Conservation (phyloP, 1,140 invertebrate species). For the Sitophilus oryzae region DNA sequence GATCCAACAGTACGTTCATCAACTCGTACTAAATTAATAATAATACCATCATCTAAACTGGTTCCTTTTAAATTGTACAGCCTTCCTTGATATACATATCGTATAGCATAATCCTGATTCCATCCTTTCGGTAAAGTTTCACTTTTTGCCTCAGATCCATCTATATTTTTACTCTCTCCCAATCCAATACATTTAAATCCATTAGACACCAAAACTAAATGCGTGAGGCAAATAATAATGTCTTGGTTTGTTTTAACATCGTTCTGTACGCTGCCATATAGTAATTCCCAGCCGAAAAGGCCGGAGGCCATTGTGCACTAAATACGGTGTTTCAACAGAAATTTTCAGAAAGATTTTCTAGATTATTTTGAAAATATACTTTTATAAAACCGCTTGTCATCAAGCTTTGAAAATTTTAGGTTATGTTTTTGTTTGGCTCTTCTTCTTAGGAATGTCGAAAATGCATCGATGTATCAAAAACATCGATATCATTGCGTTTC, state of each 20-base stretch:
- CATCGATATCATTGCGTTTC: too few species aligned
- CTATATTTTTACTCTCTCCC: constrained; percentile 61
- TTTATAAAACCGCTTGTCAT: background rate
- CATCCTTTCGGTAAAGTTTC: constrained; percentile 65
- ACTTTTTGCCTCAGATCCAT: constrained; percentile 54
- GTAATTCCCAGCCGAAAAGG: constrained; percentile 69
- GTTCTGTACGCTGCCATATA: constrained; percentile 56
- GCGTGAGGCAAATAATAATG: constrained; percentile 60
- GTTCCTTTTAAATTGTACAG: constrained; percentile 63
- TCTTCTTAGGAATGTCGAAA: background rate
- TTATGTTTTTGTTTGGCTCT: background rate
- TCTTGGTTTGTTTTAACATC: constrained; percentile 64
- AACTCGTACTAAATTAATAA: constrained; percentile 40
- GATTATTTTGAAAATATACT: background rate
- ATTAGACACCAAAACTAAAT: constrained; percentile 65
- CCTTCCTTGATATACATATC: constrained; percentile 59
- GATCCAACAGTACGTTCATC: constrained; percentile 40
- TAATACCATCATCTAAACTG: constrained; percentile 38
- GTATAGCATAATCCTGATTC: constrained; percentile 60
- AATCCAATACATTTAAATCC: constrained; percentile 66
- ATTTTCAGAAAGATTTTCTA: constrained; percentile 14
- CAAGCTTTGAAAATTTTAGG: background rate
- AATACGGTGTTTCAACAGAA: background rate
- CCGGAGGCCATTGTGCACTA: constrained; percentile 40
- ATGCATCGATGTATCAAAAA: too few species aligned